Evolutionary conservation across 2,797 vertebrate species (phyloP).

Genomic region (Brachymystax lenok): DNA sequence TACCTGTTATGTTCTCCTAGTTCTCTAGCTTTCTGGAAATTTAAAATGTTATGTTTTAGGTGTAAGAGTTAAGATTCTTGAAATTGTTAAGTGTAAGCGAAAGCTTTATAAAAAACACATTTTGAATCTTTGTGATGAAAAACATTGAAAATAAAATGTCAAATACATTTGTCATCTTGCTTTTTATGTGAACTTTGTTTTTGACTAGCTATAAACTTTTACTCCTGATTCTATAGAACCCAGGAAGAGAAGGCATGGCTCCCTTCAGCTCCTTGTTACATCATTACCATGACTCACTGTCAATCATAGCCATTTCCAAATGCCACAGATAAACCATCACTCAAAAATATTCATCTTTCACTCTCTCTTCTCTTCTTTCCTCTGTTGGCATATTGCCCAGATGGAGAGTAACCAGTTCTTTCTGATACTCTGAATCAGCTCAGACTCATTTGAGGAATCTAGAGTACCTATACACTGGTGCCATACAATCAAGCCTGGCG

Average conservation of each 20-base stretch:
- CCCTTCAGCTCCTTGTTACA: neutral
- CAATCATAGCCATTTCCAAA: neutral
- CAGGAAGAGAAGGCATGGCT: neutral
- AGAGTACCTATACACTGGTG: conserved; percentile 16
- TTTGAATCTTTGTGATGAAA: no score
- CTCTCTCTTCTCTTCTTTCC: conserved; percentile 13
- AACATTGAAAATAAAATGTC: no score
- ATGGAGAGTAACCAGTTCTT: conserved; percentile 30
- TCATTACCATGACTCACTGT: neutral
- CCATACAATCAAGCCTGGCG: neutral
- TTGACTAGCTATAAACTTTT: neutral
- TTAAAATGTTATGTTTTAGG: no score
- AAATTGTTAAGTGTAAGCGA: no score
- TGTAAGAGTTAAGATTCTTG: no score
- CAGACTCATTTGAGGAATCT: conserved; percentile 34
- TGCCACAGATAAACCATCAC: neutral
- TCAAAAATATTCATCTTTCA: conserved; percentile 4
- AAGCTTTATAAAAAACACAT: no score
- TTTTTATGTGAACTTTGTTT: neutral
- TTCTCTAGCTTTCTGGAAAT: no score
- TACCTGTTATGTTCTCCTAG: no score
- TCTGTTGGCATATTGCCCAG: conserved; percentile 31
- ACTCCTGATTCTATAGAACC: neutral
- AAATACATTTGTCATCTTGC: neutral
- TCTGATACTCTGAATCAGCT: conserved; percentile 19